Base-by-base conservation (phyloP, 2,888 invertebrate species). In the Maniola hyperantus region DNA sequence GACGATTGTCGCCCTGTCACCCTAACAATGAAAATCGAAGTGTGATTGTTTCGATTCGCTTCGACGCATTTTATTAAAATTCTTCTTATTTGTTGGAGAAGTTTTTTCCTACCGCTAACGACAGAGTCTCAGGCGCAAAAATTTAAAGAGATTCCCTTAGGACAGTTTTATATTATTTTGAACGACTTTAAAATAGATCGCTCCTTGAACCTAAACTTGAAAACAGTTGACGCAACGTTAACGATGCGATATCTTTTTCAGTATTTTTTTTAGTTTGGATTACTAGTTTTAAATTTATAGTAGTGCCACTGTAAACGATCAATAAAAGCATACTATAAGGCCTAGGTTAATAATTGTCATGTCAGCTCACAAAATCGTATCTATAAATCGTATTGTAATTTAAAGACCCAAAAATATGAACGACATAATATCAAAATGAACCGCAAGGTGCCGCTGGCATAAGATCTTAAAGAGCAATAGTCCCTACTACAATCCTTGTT, bases 1-100 rank as follows among this genome's bases (percentile, higher is more conserved):
- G 74, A 73, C 67, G 75, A 76, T 75, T 77, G 78, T 81, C 82
- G 77, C 81, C 82, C 82, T 82, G 82, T 80, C 79, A 73, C 76
- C 72, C 73, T 75, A 78, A 81, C 82, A 82, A 83, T 82, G 82
- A 83, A 83, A 80, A 77, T 76, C 80, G 77, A 81, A 77, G 78
- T 85, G 82, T 86, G 82, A 83, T 80, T 80, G 84, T 87, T 81
- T 81, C 81, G 83, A 83, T 81, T 81, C 84, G 78, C 81, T 79
- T 83, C 83, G 78, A 73, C 75, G 77, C 75, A 77, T 86, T 87
- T 87, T 87, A 85, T 65, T 65, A 64, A 67, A 66, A 68, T 59
- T 54, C 68, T 64, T 68, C 64, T 64, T 66, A 57, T 64, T 66
- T 57, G 57, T 61, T 57, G 59, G 50, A 55, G 60, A 44, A 64